Conservation (phyloP, 2,888 invertebrate genomes). For the Slavum lentiscoides region DNA sequence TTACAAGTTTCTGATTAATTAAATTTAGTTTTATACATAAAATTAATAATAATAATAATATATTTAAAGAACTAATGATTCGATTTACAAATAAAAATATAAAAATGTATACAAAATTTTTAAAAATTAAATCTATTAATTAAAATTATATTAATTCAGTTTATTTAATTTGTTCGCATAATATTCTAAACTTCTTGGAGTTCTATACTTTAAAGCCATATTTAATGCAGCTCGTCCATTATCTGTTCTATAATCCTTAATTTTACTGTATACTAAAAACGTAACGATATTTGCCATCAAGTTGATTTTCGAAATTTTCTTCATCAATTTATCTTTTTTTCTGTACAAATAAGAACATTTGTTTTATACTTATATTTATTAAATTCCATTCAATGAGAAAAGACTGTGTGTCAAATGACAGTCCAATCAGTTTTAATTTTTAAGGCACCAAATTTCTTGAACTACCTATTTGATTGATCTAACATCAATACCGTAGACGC, state of each 20-base stretch:
- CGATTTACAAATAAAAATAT: no score
- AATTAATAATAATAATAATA: background rate
- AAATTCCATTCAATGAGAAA: no score
- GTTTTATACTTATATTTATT: no score
- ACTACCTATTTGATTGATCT: no score
- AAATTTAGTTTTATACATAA: background rate
- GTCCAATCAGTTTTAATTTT: no score
- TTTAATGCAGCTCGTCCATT: constrained; percentile 15
- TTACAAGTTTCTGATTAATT: background rate
- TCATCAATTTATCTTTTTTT: constrained; percentile 23
- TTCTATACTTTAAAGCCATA: constrained; percentile 40
- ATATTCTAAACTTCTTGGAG: constrained; percentile 38
- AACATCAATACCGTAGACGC: no score
- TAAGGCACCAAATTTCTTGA: no score
- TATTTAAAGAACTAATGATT: no score
- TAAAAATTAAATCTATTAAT: background rate
- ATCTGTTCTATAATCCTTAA: constrained; percentile 32
- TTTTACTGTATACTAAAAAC: background rate
- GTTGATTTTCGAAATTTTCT: constrained; percentile 45
- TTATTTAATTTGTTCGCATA: constrained; percentile 8
- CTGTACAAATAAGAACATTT: background rate
- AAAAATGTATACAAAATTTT: no score
- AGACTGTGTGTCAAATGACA: no score
- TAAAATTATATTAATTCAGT: background rate
- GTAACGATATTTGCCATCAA: constrained; percentile 36